Percentiles rank a stretch among this genome's conserved stretches.
Evolutionary conservation across 2,113 vertebrate genomes (phyloP).

Genomic region (Hemiprocne comata): DNA sequence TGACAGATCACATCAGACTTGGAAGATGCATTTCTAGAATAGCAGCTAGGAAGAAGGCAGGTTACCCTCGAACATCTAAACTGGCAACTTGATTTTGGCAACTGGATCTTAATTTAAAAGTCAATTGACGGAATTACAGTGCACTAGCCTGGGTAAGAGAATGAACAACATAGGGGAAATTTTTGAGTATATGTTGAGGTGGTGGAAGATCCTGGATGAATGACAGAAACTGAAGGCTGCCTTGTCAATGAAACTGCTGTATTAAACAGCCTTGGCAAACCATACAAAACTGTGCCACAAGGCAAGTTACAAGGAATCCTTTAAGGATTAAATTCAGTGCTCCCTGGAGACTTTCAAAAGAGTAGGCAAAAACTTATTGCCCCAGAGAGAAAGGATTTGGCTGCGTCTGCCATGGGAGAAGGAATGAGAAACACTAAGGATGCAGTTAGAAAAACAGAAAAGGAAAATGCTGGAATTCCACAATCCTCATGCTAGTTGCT

Average conservation of each 20-base stretch:
- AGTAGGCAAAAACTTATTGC: not conserved
- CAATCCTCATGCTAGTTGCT: not conserved
- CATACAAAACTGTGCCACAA: not conserved
- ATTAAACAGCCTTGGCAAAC: not conserved
- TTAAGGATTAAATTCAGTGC: not conserved
- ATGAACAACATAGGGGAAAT: not conserved
- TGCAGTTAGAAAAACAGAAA: not conserved
- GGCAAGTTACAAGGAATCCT: not conserved
- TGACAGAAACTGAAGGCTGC: not conserved
- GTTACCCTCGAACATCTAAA: not conserved
- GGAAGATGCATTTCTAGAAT: not conserved
- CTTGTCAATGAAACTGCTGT: not conserved
- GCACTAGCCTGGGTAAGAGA: not conserved
- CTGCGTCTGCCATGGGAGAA: not conserved
- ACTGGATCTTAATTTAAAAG: not conserved
- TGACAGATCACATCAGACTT: not conserved
- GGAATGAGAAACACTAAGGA: not conserved
- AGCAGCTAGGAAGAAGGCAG: not conserved
- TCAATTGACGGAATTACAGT: not conserved
- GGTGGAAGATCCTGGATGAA: not conserved
- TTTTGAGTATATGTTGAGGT: not conserved
- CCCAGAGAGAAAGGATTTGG: not conserved
- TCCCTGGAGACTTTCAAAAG: not conserved
- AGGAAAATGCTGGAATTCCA: not conserved
- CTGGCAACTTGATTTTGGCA: not conserved